phyloP scores from a whole-genome alignment of 2,113 vertebrate genomes.

The Mirza zaza region DNA sequence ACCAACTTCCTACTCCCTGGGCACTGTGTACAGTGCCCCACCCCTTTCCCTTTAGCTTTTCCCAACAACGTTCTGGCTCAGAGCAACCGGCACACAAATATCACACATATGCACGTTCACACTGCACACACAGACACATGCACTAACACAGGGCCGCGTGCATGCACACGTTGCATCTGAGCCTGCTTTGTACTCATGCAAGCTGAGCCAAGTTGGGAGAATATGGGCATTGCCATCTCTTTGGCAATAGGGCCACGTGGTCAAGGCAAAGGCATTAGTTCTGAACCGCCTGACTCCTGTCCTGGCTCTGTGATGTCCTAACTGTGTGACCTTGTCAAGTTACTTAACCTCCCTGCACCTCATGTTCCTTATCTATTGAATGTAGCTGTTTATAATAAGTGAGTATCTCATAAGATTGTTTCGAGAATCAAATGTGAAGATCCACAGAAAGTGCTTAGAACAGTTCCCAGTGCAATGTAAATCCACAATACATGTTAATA shows the following conservation, averaged over 20 bases:
- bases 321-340: background rate
- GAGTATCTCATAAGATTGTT: background rate
- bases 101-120: background rate
- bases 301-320: background rate
- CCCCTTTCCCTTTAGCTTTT: background rate
- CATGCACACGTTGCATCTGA: background rate
- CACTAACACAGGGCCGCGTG: background rate
- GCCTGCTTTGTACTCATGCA: background rate
- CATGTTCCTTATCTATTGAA: background rate
- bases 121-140: background rate
- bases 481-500: background rate
- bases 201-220: background rate
- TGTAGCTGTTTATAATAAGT: background rate
- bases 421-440: background rate
- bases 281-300: background rate
- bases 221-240: background rate
- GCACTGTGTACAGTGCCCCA: background rate
- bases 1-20: slow-evolving; percentile 86
- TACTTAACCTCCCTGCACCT: background rate
- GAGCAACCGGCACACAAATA: background rate
- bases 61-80: background rate
- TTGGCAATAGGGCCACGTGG: background rate
- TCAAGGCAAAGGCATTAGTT: background rate
- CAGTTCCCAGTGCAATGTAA: background rate
- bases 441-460: background rate